Conservation (phyloP, 2,888 invertebrate genomes). For the Allolobophora icterica region DNA sequence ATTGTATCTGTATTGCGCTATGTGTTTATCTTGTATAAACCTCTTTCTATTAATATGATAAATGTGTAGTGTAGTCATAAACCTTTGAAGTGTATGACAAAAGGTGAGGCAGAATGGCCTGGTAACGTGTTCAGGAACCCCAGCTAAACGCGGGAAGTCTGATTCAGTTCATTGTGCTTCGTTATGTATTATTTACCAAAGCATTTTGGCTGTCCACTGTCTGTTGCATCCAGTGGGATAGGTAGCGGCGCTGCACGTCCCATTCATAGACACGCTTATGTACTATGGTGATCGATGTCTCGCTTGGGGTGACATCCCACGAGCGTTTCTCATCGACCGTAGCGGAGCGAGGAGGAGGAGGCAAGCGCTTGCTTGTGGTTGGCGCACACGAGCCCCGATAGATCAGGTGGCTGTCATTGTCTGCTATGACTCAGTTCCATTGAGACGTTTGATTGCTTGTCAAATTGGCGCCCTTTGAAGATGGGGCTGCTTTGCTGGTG, state of each 20-base stretch:
- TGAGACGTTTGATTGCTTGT: slow-evolving; percentile 12
- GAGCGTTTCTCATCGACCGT: background rate
- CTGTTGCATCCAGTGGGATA: background rate
- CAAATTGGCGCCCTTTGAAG: background rate
- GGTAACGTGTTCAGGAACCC: background rate
- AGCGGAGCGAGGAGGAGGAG: no score
- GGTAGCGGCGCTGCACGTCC: background rate
- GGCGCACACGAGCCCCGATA: background rate
- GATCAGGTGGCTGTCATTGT: background rate
- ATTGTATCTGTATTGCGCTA: background rate
- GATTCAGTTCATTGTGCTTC: background rate
- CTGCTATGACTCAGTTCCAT: background rate
- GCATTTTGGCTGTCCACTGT: background rate
- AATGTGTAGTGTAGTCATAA: background rate
- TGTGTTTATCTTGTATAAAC: background rate
- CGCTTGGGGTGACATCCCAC: slow-evolving; percentile 17
- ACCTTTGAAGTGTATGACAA: background rate
- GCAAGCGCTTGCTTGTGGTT: slow-evolving; percentile 9
- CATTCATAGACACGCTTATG: slow-evolving; percentile 1
- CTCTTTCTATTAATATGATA: background rate
- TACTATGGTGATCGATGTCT: background rate
- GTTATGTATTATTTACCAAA: background rate
- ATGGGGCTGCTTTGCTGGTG: background rate
- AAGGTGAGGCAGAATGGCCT: background rate
- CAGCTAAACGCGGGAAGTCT: background rate